phyloP scores from a whole-genome alignment of 2,888 invertebrate species.

The Ennomos erosarius region DNA sequence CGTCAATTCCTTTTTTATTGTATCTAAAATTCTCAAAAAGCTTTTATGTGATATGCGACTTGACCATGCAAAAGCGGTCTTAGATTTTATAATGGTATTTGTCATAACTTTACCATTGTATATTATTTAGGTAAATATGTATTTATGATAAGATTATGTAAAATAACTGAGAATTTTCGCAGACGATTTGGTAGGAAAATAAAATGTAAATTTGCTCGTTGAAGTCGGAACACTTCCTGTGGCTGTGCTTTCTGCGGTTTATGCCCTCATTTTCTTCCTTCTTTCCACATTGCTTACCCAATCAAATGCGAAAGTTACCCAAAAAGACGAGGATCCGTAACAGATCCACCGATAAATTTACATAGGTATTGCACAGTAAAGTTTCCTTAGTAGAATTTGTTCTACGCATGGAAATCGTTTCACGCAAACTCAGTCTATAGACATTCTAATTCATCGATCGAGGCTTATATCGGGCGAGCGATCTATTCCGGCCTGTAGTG shows the following conservation, averaged over 20 bases:
- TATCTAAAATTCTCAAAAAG: conserved; percentile 13
- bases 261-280: conserved; percentile 35
- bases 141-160: conserved; percentile 17
- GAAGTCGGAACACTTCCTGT: conserved; percentile 22
- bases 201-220: conserved; percentile 24
- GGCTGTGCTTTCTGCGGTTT: conserved; percentile 31
- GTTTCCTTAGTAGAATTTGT: conserved; percentile 51
- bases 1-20: conserved; percentile 32
- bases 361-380: conserved; percentile 62
- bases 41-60: conserved; percentile 21
- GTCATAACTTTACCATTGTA: too few relatives aligned
- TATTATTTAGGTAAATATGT: neutral
- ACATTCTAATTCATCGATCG: conserved; percentile 71
- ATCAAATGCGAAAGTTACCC: conserved; percentile 37
- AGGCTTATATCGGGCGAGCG: conserved; percentile 61
- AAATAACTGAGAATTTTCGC: conserved; percentile 16
- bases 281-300: conserved; percentile 40
- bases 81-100: conserved; percentile 3
- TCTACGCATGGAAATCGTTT: conserved; percentile 57
- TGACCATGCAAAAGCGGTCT: neutral
- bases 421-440: conserved; percentile 57
- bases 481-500: conserved; percentile 72
- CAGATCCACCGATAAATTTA: conserved; percentile 47
- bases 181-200: conserved; percentile 26
- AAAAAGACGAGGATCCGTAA: conserved; percentile 29